Base-by-base conservation (phyloP, 2,888 invertebrate genomes). In the Hypena proboscidalis region DNA sequence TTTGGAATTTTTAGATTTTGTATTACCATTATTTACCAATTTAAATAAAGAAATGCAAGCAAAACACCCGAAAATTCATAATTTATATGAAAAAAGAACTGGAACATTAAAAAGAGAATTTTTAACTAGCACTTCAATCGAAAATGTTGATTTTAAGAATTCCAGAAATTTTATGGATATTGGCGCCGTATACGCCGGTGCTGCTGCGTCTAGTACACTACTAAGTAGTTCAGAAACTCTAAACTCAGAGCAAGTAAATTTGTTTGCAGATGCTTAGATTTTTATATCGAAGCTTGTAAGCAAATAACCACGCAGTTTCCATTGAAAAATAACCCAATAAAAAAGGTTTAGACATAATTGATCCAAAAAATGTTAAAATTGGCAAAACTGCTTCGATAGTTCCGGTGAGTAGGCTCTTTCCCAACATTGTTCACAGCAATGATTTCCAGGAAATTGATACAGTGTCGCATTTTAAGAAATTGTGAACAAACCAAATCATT, bases 111-210 rank as follows among this genome's bases (percentile, higher is more conserved):
- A 52, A 52, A 52, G 43, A 53, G 27, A 59, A 39, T 54, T 51
- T 36, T 46, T 49, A 51, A 14, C 39, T 23, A 31, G 9, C 40
- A 55, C 52, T 36, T 25, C 41, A 48, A 48, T 50, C 26, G 51
- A 59, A 56, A 56, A 56, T 52, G 36, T 57, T 47, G 50, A 57
- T 53, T 53, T 47, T 49, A 51, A 32, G 5, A 57, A 57, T 47
- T 51, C 48, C 8, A 41, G 43, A 25, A 31, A 31, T 30, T 38
- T 38, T 38, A 14, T 29, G 29, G 14, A 38, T 30, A 8, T 38
- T 17, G 7, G 21, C 3, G 30, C 4, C 22, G 37, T n/a, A n/a
- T n/a, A n/a, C n/a, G n/a, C n/a, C n/a, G 49, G 51, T 30, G 38
- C 48, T 36, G 35, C 20, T 10, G 41, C 41, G 34, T 10, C 30